Percentiles rank a stretch among this genome's conserved stretches.
Conservation (phyloP, 2,888 invertebrate species). For the Zaprionus obscuricornis region DNA sequence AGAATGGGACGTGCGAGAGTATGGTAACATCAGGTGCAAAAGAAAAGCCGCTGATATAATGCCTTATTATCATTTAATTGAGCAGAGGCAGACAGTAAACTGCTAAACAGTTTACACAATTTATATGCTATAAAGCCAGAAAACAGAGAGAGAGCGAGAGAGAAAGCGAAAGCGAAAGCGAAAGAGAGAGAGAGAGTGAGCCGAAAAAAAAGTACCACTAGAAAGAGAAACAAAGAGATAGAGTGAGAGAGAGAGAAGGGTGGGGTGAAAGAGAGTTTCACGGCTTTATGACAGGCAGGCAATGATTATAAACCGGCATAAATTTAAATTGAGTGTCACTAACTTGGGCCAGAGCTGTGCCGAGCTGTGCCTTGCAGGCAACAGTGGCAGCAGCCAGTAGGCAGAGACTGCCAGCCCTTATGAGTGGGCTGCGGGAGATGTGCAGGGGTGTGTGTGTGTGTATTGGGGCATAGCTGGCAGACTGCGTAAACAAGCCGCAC, state of each 20-base stretch:
- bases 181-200: neutral
- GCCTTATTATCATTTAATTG: slow-evolving; percentile 64
- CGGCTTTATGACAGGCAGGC: slow-evolving; percentile 56
- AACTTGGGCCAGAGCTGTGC: slow-evolving; percentile 50
- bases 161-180: slow-evolving; percentile 14
- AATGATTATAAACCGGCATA: slow-evolving; percentile 70
- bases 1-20: too few relatives aligned
- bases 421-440: neutral
- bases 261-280: slow-evolving; percentile 25
- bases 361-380: slow-evolving; percentile 23
- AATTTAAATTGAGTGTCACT: slow-evolving; percentile 71
- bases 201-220: neutral
- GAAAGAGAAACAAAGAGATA: too few relatives aligned
- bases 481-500: slow-evolving; percentile 67
- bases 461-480: slow-evolving; percentile 26
- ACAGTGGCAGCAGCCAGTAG: neutral
- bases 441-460: slow-evolving; percentile 4
- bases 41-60: slow-evolving; percentile 46
- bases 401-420: neutral
- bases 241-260: neutral
- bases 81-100: slow-evolving; percentile 51
- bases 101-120: slow-evolving; percentile 63
- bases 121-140: slow-evolving; percentile 34
- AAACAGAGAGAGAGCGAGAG: slow-evolving; percentile 16
- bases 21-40: slow-evolving; percentile 51